These are phyloP conservation scores for Cetonia aurata DNA, from an alignment of 2,888 invertebrate species.

Conservation along the genomic window DNA sequence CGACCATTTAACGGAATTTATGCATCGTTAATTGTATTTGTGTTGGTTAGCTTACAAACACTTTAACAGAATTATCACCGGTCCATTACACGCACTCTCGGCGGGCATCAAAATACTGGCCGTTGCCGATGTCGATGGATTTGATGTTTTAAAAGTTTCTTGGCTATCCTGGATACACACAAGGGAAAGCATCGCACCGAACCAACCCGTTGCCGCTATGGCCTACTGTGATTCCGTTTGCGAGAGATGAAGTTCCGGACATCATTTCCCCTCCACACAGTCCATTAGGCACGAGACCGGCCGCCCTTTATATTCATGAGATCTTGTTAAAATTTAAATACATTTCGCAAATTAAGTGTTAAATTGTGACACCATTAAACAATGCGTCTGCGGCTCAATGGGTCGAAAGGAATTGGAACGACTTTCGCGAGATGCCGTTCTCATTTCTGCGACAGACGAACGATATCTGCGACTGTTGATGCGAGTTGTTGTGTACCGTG, in stretches of 20 bases:
- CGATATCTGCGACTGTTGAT: slow-evolving; percentile 27
- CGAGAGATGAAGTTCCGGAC: background rate
- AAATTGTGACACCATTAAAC: slow-evolving; percentile 54
- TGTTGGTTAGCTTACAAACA: slow-evolving; percentile 38
- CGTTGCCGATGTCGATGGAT: background rate
- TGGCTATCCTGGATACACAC: slow-evolving; percentile 3
- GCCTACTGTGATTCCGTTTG: slow-evolving; percentile 1
- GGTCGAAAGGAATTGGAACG: slow-evolving; percentile 54
- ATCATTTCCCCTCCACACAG: background rate
- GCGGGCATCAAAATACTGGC: slow-evolving; percentile 15
- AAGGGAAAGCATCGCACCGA: slow-evolving; percentile 9
- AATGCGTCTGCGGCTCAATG: slow-evolving; percentile 51
- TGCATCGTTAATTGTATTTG: slow-evolving; percentile 38
- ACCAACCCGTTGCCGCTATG: slow-evolving; percentile 8
- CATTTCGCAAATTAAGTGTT: slow-evolving; percentile 56
- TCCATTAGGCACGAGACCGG: slow-evolving; percentile 23
- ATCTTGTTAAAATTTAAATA: slow-evolving; percentile 57
- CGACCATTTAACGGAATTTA: slow-evolving; percentile 34
- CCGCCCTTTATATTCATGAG: slow-evolving; percentile 43
- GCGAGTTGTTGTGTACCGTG: slow-evolving; percentile 14
- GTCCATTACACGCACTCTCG: slow-evolving; percentile 35
- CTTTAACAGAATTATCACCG: slow-evolving; percentile 37
- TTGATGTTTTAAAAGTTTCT: slow-evolving; percentile 18
- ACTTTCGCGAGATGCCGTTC: slow-evolving; percentile 45
- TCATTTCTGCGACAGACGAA: background rate